Evolutionary conservation across 2,797 vertebrate species (phyloP).

Genomic region (Alexandromys oeconomus): DNA sequence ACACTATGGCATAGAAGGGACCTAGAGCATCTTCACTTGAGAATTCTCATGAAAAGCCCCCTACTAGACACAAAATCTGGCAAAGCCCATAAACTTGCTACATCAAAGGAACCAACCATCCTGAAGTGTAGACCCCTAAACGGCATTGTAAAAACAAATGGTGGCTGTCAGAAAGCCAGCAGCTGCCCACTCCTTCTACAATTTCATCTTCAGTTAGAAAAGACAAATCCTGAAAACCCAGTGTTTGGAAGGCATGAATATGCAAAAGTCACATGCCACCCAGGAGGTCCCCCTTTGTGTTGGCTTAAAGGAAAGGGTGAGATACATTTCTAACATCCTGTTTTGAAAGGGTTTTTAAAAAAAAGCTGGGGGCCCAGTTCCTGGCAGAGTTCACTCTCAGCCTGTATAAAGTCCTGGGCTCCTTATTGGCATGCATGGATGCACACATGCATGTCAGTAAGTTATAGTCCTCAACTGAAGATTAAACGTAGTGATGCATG

Average conservation of each 20-base stretch:
- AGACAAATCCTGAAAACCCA: not conserved
- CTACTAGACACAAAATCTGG: not conserved
- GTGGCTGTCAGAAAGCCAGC: not conserved
- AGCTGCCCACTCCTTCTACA: not conserved
- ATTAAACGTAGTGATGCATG: not conserved
- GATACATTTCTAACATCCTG: not conserved
- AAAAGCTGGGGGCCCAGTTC: not conserved
- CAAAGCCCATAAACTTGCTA: not conserved
- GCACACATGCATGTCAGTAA: not conserved
- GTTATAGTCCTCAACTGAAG: not conserved
- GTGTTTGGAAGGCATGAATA: not conserved
- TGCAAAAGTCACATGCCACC: not conserved
- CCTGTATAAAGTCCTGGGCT: not conserved
- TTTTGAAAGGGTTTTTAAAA: not conserved
- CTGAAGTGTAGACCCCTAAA: not conserved
- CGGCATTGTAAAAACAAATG: not conserved
- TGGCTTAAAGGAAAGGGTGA: not conserved
- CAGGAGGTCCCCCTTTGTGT: not conserved
- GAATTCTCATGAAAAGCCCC: not conserved
- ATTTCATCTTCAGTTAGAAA: not conserved
- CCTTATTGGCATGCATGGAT: not conserved
- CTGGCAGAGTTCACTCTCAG: not conserved
- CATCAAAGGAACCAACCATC: not conserved
- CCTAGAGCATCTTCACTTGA: not conserved
- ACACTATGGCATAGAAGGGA: not conserved